These are phyloP conservation scores for Pogonomyrmex californicus DNA, from an alignment of 1,140 invertebrate genomes.

Conservation along the genomic window DNA sequence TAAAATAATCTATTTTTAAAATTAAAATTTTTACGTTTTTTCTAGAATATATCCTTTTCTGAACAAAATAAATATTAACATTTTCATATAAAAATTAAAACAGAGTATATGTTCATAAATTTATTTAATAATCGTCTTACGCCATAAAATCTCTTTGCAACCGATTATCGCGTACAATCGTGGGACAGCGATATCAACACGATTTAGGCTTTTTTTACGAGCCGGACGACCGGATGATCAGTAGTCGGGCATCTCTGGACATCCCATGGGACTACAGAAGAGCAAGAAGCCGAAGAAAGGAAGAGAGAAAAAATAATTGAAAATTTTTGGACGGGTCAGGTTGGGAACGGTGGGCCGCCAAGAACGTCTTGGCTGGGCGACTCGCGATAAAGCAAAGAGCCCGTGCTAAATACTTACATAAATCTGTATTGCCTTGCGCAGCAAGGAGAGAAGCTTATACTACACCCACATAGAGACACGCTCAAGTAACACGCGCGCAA, in stretches of 20 bases:
- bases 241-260: slow-evolving; percentile 32
- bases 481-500: slow-evolving; percentile 22
- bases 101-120: background rate
- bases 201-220: slow-evolving; percentile 46
- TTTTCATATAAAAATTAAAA: background rate
- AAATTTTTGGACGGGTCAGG: slow-evolving; percentile 77
- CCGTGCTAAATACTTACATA: slow-evolving; percentile 87
- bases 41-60: background rate
- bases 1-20: background rate
- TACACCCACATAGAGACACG: slow-evolving; percentile 61
- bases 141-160: background rate
- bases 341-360: background rate
- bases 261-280: slow-evolving; percentile 49
- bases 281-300: background rate
- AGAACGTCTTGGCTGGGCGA: slow-evolving; percentile 82
- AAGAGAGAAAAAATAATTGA: slow-evolving; percentile 74
- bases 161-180: slow-evolving; percentile 42
- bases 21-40: background rate
- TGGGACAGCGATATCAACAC: slow-evolving; percentile 23
- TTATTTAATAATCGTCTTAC: background rate
- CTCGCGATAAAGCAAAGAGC: slow-evolving; percentile 87
- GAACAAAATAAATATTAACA: no score
- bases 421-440: slow-evolving; percentile 87
- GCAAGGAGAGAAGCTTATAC: slow-evolving; percentile 75
- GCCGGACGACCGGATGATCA: slow-evolving; percentile 67